Evolutionary conservation across 2,888 invertebrate species (phyloP), one percentile per base, ranked within the genome.

Genomic region (Lutraria lutraria): DNA sequence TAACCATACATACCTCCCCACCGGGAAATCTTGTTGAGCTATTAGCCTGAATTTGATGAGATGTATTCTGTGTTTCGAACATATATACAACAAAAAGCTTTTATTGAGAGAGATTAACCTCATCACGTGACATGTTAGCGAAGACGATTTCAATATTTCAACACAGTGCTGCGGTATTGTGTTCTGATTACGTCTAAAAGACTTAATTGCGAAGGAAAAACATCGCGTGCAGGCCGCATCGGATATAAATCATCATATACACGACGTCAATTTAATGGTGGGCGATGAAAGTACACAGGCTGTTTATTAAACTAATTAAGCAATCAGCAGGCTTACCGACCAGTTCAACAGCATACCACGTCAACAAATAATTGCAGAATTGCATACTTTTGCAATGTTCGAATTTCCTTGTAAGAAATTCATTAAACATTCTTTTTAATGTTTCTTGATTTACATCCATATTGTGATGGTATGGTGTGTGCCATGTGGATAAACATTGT

Each of bases 41-140:
- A 68, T 68, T 68, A 68, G 63, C n/a, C 21, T 68, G 63, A 68
- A 31, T 76, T 76, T 1, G 31, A 34, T 16, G 15, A 76, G 76
- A 16, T 13, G 2, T 76, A 15, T 76, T 76, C 19, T 16, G 31
- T 34, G 76, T 76, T 76, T 16, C 29, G 4, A 6, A 76, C 76
- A 76, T 76, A 76, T 34, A 76, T 34, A 76, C 76, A 34, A 4
- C 76, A 76, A 34, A 76, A 34, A 76, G 34, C 76, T 76, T 76
- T 76, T 76, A 76, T 76, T 34, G 76, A 34, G 31, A 76, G 16
- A 76, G 34, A 76, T 76, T 76, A 34, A 76, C 34, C 34, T 10
- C 13, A 76, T 76, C 76, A 76, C 76, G 76, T 34, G 76, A 31
- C 76, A 19, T 0, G 4, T 31, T 76, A 68, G 25, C 21, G 0